Base-by-base conservation (phyloP, 2,797 vertebrate genomes). In the Florisuga fusca region DNA sequence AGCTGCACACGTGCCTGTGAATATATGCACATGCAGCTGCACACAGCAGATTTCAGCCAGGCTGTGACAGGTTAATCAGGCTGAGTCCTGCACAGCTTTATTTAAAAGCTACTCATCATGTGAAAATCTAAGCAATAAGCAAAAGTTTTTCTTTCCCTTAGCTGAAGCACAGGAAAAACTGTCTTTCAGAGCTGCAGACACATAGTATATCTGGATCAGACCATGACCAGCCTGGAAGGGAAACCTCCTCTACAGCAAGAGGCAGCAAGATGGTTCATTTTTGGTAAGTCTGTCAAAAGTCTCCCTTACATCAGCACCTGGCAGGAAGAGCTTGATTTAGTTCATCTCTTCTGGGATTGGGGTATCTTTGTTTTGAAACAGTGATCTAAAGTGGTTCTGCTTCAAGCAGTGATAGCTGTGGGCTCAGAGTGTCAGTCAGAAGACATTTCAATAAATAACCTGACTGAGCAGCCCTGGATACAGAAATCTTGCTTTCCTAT, bases 171-270 rank as follows among this genome's bases (percentile, higher is more conserved):
- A 67, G 7, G n/a, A 38, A 73, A 86, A 84, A 43, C 34, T 66
- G 73, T 14, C 59, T 38, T 78, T 78, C 7, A 8, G 6, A 43
- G 7, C 7, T 50, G 19, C 19, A 46, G 12, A 72, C 29, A 11
- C 45, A 48, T 1, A 15, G 74, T 33, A 19, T 82, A 81, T 63
- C 59, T 81, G 80, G 25, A 81, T 78, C 62, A 72, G 76, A n/a
- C 33, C 58, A 3, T 13, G 34, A 71, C 43, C 11, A 22, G 15
- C 4, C 43, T 73, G 85, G 68, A 93, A 78, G 46, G 90, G 80
- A 82, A 94, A 8, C 51, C 33, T 91, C n/a, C 71, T 82, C 91
- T 95, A 79, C 93, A 94, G 84, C 64, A 92, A 73, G 85, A 91
- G 61, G 80, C 77, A 78, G 84, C 80, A 84, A 75, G 87, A 63